Percentiles rank a stretch among this genome's conserved stretches.
These are phyloP conservation scores for Halichoerus grypus DNA, from an alignment of 2,113 vertebrate genomes.

Conservation along the genomic window DNA sequence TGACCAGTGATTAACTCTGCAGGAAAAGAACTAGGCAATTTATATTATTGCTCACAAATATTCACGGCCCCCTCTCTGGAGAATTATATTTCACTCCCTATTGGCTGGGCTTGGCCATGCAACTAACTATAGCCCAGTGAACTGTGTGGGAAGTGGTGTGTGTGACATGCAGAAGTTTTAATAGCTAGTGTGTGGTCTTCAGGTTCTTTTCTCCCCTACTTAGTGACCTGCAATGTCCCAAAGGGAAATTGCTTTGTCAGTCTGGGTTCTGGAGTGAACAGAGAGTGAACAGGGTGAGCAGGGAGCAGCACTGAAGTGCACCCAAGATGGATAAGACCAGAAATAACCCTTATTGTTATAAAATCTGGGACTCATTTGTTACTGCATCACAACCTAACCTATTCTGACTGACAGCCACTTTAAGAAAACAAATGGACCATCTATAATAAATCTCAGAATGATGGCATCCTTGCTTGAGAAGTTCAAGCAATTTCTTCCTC, in stretches of 20 bases:
- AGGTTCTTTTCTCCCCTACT: not conserved
- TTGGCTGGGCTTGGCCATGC: not conserved
- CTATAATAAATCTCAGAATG: not conserved
- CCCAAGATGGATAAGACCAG: not conserved
- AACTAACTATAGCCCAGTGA: not conserved
- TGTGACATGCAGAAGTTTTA: not conserved
- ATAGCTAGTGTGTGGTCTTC: not conserved
- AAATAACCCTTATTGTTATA: not conserved
- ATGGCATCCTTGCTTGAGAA: not conserved
- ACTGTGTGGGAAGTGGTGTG: not conserved
- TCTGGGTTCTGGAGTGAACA: not conserved
- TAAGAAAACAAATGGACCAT: not conserved
- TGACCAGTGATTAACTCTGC: not conserved
- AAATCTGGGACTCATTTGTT: not conserved
- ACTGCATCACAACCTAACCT: not conserved
- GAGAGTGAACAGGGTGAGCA: not conserved
- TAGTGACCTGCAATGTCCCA: not conserved
- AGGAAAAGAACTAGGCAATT: not conserved
- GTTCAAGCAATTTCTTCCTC: not conserved
- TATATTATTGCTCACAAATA: conserved; percentile 13
- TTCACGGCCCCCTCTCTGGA: not conserved
- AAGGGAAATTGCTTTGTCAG: not conserved
- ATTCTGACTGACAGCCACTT: not conserved
- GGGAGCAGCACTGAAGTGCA: not conserved
- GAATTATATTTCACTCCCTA: not conserved